Percentiles rank a stretch among this genome's conserved stretches.
phyloP scores from a whole-genome alignment of 2,888 invertebrate genomes.

The Coleophora deauratella region DNA sequence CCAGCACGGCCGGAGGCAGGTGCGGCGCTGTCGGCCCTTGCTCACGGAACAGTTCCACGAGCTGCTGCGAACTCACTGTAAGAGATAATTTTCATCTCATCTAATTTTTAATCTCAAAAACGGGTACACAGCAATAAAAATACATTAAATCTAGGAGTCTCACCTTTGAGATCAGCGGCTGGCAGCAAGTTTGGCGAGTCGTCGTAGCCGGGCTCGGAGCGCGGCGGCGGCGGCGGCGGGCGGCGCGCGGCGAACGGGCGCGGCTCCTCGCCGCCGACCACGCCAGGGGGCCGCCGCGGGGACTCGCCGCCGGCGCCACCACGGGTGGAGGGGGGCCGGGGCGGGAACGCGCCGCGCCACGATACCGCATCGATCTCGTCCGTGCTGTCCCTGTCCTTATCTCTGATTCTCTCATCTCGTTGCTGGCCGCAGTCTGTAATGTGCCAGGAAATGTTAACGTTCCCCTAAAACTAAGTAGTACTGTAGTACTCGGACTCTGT shows the following conservation, averaged over 20 bases:
- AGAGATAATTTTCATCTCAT: not conserved
- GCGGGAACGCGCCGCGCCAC: not conserved
- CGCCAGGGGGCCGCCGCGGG: not conserved
- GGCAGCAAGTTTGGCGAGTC: too few species aligned
- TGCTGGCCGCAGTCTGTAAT: too few species aligned
- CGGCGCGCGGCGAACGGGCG: not conserved
- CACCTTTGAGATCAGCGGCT: too few species aligned
- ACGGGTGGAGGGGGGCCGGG: not conserved
- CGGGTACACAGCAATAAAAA: too few species aligned
- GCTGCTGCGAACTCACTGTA: slow-evolving; percentile 33
- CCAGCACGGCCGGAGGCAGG: slow-evolving; percentile 39
- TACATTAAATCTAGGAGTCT: too few species aligned
- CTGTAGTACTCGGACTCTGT: too few species aligned
- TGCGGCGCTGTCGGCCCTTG: slow-evolving; percentile 32
- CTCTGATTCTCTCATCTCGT: too few species aligned
- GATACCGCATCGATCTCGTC: too few species aligned
- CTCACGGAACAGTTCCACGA: slow-evolving; percentile 38
- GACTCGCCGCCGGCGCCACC: not conserved
- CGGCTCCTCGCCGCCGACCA: not conserved
- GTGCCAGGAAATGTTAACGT: too few species aligned
- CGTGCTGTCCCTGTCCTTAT: too few species aligned
- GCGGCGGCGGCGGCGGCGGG: not conserved
- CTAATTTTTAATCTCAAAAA: too few species aligned
- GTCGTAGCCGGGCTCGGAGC: not conserved
- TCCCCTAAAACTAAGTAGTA: too few species aligned